Evolutionary conservation across 2,113 vertebrate genomes (phyloP), one percentile per base, ranked within the genome.

Genomic region (Mixornis gularis): DNA sequence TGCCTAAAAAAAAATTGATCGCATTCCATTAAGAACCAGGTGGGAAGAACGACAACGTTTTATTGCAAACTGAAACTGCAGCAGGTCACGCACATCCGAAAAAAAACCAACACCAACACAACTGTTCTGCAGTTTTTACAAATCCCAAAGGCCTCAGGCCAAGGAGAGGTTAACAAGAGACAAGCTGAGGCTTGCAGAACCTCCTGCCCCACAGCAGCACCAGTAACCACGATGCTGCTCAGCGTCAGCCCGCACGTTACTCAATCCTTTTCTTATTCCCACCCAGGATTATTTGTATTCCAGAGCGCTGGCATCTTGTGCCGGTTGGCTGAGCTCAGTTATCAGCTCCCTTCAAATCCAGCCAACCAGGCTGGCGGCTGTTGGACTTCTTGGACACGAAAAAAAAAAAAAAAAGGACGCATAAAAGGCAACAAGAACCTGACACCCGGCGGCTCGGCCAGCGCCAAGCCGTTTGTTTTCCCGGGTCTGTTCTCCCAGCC

Each of bases 341-440:
- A 94, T 93, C 94, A 66, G 89, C 94, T 93, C 94, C 95, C 95
- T 96, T 96, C 95, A 94, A 96, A 96, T 95, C 91, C 94, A 96
- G 87, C 96, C 96, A 96, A 96, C 94, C 95, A 93, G 89, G 84
- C 91, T 91, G 91, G 49, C 6, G 78, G 79, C 95, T 79, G 71
- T 85, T 79, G 79, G 68, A 25, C 86, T 79, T 79, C 29, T 89
- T 84, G 92, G 85, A 92, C 78, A 17, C 55, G 34, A 66, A 34
- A 60, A 58, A 62, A 60, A 38, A 58, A 56, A 24, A 60, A 18
- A 44, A 55, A 76, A 66, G 66, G 41, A 40, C 48, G 3, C 74
- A 85, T 24, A 63, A 96, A 95, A 93, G 94, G 92, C 89, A 87
- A 48, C 48, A 27, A 62, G 77, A 94, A 89, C 62, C 73, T 51